A percentile compares a stretch with the other conserved stretches of the same genome.
Conservation (phyloP, 2,797 vertebrate species). For the Sardinella longiceps region DNA sequence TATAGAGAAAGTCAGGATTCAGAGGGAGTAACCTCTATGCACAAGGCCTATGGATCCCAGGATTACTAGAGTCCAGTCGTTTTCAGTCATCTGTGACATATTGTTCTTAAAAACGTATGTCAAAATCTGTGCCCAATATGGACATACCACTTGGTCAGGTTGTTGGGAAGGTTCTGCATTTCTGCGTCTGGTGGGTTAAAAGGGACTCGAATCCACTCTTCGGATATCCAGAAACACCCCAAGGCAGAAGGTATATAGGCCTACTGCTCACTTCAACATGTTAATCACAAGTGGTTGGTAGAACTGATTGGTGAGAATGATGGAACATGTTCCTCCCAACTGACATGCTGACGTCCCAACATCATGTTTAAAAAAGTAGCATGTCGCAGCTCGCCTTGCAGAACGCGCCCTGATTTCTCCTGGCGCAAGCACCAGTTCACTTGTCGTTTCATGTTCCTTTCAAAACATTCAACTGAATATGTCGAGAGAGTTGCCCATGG, state of each 20-base stretch:
- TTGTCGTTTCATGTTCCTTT: conserved; percentile 15
- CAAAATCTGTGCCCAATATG: neutral
- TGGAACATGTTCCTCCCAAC: conserved; percentile 12
- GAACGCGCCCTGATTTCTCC: conserved; percentile 20
- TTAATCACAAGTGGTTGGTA: conserved; percentile 6
- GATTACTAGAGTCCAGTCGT: neutral
- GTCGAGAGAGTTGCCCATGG: conserved; percentile 35
- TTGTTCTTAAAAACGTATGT: neutral
- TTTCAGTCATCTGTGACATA: too few relatives aligned
- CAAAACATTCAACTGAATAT: conserved; percentile 11
- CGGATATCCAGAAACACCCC: neutral
- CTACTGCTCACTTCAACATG: conserved; percentile 13
- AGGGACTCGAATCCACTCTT: neutral
- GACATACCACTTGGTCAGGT: neutral
- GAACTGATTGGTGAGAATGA: conserved; percentile 22
- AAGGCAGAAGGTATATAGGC: neutral
- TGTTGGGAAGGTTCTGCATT: neutral
- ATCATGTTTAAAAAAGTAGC: conserved; percentile 16
- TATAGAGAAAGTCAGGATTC: neutral
- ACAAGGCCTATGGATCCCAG: neutral
- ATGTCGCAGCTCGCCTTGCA: conserved; percentile 1
- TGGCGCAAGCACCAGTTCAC: conserved; percentile 1
- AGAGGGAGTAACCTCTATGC: neutral
- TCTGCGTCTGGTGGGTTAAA: neutral
- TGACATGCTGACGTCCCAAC: conserved; percentile 18